A percentile compares a stretch with the other conserved stretches of the same genome.
These are phyloP conservation scores for Callionymus lyra DNA, from an alignment of 2,113 vertebrate species.

Conservation along the genomic window DNA sequence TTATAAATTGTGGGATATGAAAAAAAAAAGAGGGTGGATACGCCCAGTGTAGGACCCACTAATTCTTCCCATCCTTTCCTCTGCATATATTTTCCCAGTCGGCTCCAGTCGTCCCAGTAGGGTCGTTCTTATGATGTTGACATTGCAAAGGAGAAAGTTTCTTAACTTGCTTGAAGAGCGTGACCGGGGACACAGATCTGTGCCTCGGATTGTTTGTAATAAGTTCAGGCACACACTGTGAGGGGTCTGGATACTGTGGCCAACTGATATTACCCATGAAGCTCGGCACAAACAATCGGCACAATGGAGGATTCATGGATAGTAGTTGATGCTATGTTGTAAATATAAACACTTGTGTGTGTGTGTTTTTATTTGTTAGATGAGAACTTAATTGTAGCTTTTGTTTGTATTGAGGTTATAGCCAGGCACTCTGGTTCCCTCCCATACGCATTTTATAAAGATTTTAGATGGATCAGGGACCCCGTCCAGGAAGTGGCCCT, in stretches of 20 bases:
- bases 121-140: conserved; percentile 64
- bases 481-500: no score
- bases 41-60: no score
- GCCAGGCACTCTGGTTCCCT: not conserved
- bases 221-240: conserved; percentile 58
- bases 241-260: conserved; percentile 42
- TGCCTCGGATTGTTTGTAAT: conserved; percentile 66
- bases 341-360: no score
- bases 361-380: no score
- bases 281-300: no score
- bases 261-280: conserved; percentile 21
- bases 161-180: conserved; percentile 69
- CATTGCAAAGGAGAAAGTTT: conserved; percentile 61
- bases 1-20: conserved; percentile 36
- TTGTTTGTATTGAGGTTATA: no score
- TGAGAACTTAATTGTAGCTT: no score
- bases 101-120: conserved; percentile 40
- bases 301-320: no score
- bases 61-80: no score
- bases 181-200: conserved; percentile 54
- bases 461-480: no score
- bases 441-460: not conserved
- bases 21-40: conserved; percentile 3
- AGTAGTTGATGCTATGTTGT: no score
- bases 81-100: no score